These are phyloP conservation scores for Austrofundulus limnaeus DNA, from an alignment of 2,113 vertebrate species.

Conservation along the genomic window DNA sequence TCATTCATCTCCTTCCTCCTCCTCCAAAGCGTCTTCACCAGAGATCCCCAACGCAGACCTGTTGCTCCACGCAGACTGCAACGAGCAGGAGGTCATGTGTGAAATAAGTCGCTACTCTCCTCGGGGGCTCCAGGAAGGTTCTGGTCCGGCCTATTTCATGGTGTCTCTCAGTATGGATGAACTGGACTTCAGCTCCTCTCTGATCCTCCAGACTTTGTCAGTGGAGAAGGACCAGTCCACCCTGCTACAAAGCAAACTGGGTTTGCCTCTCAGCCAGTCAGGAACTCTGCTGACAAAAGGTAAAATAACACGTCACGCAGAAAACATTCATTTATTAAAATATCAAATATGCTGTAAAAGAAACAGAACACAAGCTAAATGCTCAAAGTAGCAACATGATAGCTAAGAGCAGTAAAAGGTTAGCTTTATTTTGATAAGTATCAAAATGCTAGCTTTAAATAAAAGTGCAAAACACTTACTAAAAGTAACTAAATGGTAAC, in stretches of 20 bases:
- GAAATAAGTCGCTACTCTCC: constrained; percentile 78
- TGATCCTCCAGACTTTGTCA: constrained; percentile 76
- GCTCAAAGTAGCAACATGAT: too few species aligned
- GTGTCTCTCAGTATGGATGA: constrained; percentile 72
- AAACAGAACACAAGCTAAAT: too few species aligned
- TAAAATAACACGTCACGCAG: constrained; percentile 30
- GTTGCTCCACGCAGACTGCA: constrained; percentile 83
- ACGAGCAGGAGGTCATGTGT: constrained; percentile 79
- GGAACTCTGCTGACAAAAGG: constrained; percentile 76
- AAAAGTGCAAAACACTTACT: too few species aligned
- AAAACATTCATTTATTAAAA: not conserved
- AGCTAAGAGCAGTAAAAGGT: too few species aligned
- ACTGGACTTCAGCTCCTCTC: constrained; percentile 65
- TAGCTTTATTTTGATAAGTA: too few species aligned
- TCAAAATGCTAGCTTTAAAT: too few species aligned
- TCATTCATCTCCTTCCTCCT: constrained; percentile 2
- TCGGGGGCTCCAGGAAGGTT: constrained; percentile 28
- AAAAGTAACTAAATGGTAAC: too few species aligned
- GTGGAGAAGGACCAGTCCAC: constrained; percentile 40
- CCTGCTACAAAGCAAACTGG: constrained; percentile 68
- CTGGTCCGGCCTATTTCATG: constrained; percentile 72
- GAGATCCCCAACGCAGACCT: constrained; percentile 72
- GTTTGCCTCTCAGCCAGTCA: constrained; percentile 75
- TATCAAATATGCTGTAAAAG: too few species aligned
- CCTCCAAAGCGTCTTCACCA: constrained; percentile 64